Percentiles rank a stretch among this genome's conserved stretches.
These are phyloP conservation scores for Drosophila tristis DNA, from an alignment of 1,140 invertebrate species.

Conservation along the genomic window DNA sequence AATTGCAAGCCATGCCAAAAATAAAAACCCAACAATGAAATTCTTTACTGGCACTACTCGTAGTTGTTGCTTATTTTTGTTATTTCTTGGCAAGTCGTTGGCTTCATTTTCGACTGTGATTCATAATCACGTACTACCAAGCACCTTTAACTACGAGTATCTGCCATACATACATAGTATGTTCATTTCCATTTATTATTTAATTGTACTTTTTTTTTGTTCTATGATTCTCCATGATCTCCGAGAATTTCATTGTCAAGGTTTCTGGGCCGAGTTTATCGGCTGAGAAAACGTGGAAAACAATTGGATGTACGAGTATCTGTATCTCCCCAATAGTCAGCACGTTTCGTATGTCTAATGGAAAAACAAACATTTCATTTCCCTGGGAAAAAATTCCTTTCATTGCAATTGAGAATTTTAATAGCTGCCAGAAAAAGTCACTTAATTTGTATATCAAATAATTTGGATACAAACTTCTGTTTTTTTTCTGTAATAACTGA, in stretches of 20 bases:
- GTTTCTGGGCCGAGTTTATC: constrained; percentile 21
- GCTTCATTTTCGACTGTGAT: constrained; percentile 19
- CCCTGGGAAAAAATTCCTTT: constrained; percentile 18
- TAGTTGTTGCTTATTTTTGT: constrained; percentile 1
- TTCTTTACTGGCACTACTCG: constrained; percentile 2
- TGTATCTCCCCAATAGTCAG: neutral
- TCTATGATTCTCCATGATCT: constrained; percentile 26
- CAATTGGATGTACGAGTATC: constrained; percentile 36
- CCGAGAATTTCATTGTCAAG: constrained; percentile 61
- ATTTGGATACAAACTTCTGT: neutral
- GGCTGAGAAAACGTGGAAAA: constrained; percentile 53
- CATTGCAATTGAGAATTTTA: constrained; percentile 24
- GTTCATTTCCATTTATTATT: constrained; percentile 25
- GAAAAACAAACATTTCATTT: constrained; percentile 18
- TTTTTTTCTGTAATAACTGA: neutral
- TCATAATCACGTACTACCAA: constrained; percentile 53
- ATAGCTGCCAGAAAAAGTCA: constrained; percentile 18
- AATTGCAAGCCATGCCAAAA: constrained; percentile 5
- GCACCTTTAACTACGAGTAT: constrained; percentile 12
- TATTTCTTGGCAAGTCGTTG: constrained; percentile 6
- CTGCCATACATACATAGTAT: constrained; percentile 16
- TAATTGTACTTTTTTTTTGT: constrained; percentile 24
- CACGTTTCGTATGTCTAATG: constrained; percentile 24
- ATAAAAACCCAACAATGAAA: constrained; percentile 3
- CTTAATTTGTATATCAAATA: constrained; percentile 10